These are phyloP conservation scores for Helicolenus hilgendorfi DNA, from an alignment of 2,797 vertebrate genomes.

Conservation along the genomic window DNA sequence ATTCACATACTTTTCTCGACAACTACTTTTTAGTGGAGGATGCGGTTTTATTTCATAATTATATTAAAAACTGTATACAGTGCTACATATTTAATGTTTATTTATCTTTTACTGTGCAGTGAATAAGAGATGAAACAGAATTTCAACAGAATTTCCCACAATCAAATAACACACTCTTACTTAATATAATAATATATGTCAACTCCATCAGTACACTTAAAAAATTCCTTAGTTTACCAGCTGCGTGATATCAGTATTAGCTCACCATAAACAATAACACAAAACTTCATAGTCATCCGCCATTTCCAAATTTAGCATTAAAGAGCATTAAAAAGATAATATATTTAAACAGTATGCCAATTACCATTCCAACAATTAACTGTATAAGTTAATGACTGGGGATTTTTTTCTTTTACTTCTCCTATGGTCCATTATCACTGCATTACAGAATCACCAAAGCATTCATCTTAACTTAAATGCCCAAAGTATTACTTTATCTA, in stretches of 20 bases:
- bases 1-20: conserved; percentile 1
- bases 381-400: background rate
- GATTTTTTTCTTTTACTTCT: background rate
- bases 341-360: conserved; percentile 21
- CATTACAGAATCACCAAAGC: conserved; percentile 38
- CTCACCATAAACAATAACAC: conserved; percentile 3
- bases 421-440: conserved; percentile 3
- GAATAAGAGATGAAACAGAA: conserved; percentile 35
- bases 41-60: conserved; percentile 49
- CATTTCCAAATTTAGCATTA: conserved; percentile 21
- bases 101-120: conserved; percentile 52
- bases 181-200: conserved; percentile 6
- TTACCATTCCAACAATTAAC: conserved; percentile 35
- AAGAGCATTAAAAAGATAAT: conserved; percentile 12
- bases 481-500: conserved; percentile 4
- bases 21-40: background rate
- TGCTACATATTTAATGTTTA: conserved; percentile 38
- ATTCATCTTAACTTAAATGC: conserved; percentile 44
- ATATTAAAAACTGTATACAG: conserved; percentile 48
- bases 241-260: background rate
- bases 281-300: conserved; percentile 15
- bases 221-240: background rate
- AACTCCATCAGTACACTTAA: conserved; percentile 7
- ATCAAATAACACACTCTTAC: conserved; percentile 29
- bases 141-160: conserved; percentile 16